Evolutionary conservation across 2,888 invertebrate species (phyloP), one percentile per base, ranked within the genome.

Genomic region (Capitulum mitella): DNA sequence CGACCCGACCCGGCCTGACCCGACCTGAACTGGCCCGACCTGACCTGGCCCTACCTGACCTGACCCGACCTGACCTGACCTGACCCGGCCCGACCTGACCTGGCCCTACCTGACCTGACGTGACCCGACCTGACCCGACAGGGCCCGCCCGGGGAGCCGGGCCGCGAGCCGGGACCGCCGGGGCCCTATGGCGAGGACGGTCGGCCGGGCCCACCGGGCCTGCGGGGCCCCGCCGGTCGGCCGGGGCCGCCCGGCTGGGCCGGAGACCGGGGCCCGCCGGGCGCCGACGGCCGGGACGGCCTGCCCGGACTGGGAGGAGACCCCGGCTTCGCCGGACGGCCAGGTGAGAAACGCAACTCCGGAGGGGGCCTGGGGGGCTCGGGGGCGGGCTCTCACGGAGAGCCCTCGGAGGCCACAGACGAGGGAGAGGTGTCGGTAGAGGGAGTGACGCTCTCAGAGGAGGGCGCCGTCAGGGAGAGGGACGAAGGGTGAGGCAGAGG

Each of bases 241-340:
- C 86, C 32, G 93, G 93, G 64, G 87, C 87, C 2, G 83, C 86
- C 29, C 94, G 95, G 10, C 84, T 86, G 2, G 94, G 93, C 87
- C 95, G 95, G 22, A 91, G 91, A 78, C 89, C 90, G n/a, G 93
- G 93, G 0, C 90, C 91, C 0, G 84, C 87, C 26, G 93, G 94
- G 0, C 84, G 88, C 29, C 86, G 89, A 1, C 93, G 93, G 5
- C 85, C 88, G 2, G 92, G 92, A 84, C 94, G 95, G 0, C 89
- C 89, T 0, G 82, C 88, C 12, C 92, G 93, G 1, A 89, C 89
- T 12, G 91, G 92, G 80, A 94, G 95, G 14, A 89, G 90, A 82
- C 85, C 88, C 0, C 92, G 95, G 0, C 90, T 91, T 0, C 85
- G 90, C 87, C 94, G 89, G 0, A 87, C 89, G 0, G 90, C 91